Base-by-base conservation (phyloP, 1,140 invertebrate species). In the Neotoxoptera formosana region DNA sequence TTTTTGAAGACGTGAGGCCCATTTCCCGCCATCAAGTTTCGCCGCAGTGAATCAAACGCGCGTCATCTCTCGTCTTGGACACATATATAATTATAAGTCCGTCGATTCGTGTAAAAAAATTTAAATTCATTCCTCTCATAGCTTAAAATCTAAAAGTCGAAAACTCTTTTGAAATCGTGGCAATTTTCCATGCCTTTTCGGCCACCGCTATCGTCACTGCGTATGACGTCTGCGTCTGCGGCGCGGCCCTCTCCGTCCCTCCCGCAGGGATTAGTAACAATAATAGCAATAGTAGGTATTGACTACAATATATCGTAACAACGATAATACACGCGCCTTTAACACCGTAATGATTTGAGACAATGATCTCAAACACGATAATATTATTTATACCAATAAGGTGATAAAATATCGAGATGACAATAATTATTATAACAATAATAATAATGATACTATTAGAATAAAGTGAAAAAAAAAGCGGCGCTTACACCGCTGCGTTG, bases 91-190 rank as follows among this genome's bases (percentile, higher is more conserved):
- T n/a, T 14, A n/a, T 17, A n/a, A 14, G 60, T n/a, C 14, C 14
- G 60, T 7, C n/a, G n/a, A 76, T 20, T 76, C n/a, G 17, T 14
- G 30, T 76, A 76, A 76, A 76, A 14, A n/a, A 76, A 76, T 76
- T 76, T 76, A 76, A 76, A n/a, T 76, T 30, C 60, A 17, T 76
- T 76, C 60, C 14, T 76, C 60, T 76, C 60, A 76, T n/a, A 76
- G 60, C 60, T 76, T n/a, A 21, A 53, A 53, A 53, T 53, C 51
- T 53, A 53, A 53, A 53, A 53, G 51, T 53, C 21, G 21, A 53
- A 53, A n/a, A n/a, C 60, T 76, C 60, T 76, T 67, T 67, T 8
- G 20, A 53, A 89, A 53, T 36, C n/a, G n/a, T 89, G 87, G 87
- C 87, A 53, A 89, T 7, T 34, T 34, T 51, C 87, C 87, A 89